Base-by-base conservation (phyloP, 2,113 vertebrate genomes). In the Brachyhypopomus occidentalis region DNA sequence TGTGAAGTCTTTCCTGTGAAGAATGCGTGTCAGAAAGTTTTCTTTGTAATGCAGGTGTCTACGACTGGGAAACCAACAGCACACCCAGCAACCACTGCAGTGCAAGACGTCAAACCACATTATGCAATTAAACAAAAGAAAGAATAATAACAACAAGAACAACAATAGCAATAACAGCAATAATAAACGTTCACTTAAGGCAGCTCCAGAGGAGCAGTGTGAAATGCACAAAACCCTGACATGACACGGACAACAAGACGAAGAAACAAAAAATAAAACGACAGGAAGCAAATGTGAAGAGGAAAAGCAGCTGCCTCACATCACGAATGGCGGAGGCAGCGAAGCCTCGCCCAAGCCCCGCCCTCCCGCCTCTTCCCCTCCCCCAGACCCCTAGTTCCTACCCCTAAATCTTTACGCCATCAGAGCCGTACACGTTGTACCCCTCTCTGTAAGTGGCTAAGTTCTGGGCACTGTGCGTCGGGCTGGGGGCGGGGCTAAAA, bases 361-460 rank as follows among this genome's bases (percentile, higher is more conserved):
- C 45, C 12, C 45, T 14, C 11, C 45, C 45, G 2, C 12, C 45
- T 11, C 64, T 6, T 27, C 30, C 25, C 1, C 23, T 11, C 25
- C 25, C 25, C 14, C 27, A n/a, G 48, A 60, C 20, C 6, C 34
- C n/a, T 52, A 62, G 41, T 38, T 97, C 98, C 96, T 98, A 98
- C 97, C 98, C 96, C 96, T 99, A 99, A 96, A 99, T 99, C 95
- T 99, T 99, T 96, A 99, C 95, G 96, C 97, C 98, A 93, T 98
- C 98, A 94, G 97, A 98, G 96, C 98, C 98, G 95, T 99, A 99
- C 94, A 99, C 98, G 96, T 99, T 99, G 97, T 99, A 99, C 95
- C 98, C 98, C 97, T 99, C 98, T 96, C 97, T 99, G 96, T 99
- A 99, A 92, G 98, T 99, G 94, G 98, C 98, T 97, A 99, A 97